phyloP scores from a whole-genome alignment of 2,113 vertebrate genomes.

The Strigops habroptila region DNA sequence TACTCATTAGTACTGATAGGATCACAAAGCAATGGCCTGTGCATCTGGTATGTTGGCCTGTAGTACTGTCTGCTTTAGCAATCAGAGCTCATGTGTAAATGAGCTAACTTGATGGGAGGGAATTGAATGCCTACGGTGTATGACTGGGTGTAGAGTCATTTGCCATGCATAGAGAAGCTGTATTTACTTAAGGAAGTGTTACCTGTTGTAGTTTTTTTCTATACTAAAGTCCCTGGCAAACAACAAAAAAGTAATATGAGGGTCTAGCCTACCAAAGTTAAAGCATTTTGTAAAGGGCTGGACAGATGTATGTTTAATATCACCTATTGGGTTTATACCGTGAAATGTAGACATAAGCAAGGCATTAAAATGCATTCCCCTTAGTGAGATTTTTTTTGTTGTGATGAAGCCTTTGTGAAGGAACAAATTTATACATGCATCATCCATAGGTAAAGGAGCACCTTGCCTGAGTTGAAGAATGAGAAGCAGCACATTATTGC shows the following conservation, averaged over 20 bases:
- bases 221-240: background rate
- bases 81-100: background rate
- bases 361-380: background rate
- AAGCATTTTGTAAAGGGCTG: background rate
- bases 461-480: background rate
- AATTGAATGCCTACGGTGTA: background rate
- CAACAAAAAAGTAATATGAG: background rate
- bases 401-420: background rate
- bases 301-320: background rate
- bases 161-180: background rate
- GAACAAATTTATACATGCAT: background rate
- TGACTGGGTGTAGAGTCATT: no score
- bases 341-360: background rate
- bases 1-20: background rate
- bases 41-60: background rate
- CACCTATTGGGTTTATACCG: background rate
- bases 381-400: background rate
- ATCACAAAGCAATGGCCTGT: background rate
- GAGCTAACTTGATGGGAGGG: background rate
- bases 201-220: background rate
- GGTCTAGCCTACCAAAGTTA: background rate
- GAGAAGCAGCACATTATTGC: background rate
- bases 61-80: background rate
- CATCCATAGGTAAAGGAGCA: background rate
- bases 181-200: background rate